These are phyloP conservation scores for Chamaea fasciata DNA, from an alignment of 2,113 vertebrate species.

Conservation along the genomic window DNA sequence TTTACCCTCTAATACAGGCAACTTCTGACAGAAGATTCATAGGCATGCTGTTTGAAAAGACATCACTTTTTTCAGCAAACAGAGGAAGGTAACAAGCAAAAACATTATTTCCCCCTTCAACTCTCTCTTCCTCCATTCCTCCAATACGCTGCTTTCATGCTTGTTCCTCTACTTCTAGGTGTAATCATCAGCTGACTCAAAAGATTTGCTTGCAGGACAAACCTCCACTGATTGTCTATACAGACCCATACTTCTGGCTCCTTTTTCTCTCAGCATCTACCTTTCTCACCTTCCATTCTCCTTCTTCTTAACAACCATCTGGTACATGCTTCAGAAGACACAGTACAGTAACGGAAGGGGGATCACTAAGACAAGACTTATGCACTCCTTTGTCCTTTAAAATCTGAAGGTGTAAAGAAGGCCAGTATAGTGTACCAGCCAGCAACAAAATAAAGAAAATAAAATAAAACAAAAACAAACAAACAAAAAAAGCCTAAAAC, in stretches of 20 bases:
- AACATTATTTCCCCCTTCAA: background rate
- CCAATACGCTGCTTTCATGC: background rate
- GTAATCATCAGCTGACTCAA: background rate
- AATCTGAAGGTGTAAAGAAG: background rate
- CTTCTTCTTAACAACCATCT: background rate
- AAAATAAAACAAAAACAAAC: too few relatives aligned
- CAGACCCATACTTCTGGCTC: background rate
- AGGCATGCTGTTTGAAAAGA: background rate
- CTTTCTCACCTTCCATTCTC: background rate
- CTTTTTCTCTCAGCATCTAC: background rate
- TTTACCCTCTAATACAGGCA: background rate
- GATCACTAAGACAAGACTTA: background rate
- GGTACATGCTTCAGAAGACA: background rate
- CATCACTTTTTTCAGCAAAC: background rate
- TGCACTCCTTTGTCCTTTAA: background rate
- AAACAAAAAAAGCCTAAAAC: background rate
- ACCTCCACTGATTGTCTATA: background rate
- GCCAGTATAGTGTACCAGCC: background rate
- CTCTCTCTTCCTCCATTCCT: background rate
- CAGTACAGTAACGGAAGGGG: background rate
- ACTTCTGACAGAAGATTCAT: background rate
- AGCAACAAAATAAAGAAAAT: background rate
- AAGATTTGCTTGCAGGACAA: background rate
- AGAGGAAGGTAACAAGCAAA: background rate
- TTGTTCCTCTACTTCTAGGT: background rate